Percentiles rank a stretch among this genome's conserved stretches.
Evolutionary conservation across 1,140 invertebrate genomes (phyloP).

Genomic region (Heliconius hermathena): DNA sequence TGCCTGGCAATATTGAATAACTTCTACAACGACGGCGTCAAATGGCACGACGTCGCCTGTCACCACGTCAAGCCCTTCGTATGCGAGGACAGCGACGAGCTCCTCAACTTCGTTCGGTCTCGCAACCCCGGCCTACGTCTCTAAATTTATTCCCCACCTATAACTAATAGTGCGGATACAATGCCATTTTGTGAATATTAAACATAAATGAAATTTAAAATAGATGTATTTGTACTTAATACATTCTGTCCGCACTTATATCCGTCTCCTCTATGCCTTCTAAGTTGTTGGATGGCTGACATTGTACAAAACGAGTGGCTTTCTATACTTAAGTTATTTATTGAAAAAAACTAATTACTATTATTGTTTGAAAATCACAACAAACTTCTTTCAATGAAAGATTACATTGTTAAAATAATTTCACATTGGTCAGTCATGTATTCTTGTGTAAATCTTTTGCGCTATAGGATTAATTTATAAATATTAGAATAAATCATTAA

Average conservation of each 20-base stretch:
- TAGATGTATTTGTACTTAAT: background rate
- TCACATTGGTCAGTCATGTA: slow-evolving; percentile 58
- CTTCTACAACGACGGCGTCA: slow-evolving; percentile 95
- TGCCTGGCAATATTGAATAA: slow-evolving; percentile 95
- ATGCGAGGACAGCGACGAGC: slow-evolving; percentile 95
- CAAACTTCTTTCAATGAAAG: slow-evolving; percentile 1
- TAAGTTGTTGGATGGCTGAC: slow-evolving; percentile 62
- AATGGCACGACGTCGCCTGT: slow-evolving; percentile 96
- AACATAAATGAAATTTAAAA: background rate
- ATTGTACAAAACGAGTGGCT: slow-evolving; percentile 75
- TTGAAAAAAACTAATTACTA: slow-evolving; percentile 53
- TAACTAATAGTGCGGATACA: background rate
- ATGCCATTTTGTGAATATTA: background rate
- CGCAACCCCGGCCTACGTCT: slow-evolving; percentile 92
- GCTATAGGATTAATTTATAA: slow-evolving; percentile 71
- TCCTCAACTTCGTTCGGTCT: slow-evolving; percentile 94
- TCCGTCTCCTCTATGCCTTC: slow-evolving; percentile 47
- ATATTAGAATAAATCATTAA: slow-evolving; percentile 61
- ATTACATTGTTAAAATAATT: slow-evolving; percentile 10
- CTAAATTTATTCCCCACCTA: slow-evolving; percentile 73
- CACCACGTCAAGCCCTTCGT: slow-evolving; percentile 96
- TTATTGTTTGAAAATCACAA: slow-evolving; percentile 14
- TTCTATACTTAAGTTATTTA: slow-evolving; percentile 75
- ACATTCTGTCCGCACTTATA: slow-evolving; percentile 10
- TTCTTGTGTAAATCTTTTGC: slow-evolving; percentile 72